A percentile compares a stretch with the other conserved stretches of the same genome.
phyloP scores from a whole-genome alignment of 2,113 vertebrate species.

The Pachyramphus minor region DNA sequence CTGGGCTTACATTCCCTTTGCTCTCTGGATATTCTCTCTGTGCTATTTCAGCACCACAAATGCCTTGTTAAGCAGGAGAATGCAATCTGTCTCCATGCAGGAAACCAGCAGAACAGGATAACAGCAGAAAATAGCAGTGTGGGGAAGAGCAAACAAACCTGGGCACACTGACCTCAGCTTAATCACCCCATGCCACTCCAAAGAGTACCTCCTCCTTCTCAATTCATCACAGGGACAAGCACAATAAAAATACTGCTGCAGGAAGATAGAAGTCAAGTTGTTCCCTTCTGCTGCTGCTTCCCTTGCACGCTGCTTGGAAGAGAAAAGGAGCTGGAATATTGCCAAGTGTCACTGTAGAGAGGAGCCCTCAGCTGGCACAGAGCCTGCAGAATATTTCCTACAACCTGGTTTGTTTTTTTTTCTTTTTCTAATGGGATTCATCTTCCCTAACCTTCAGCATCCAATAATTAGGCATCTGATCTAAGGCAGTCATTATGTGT shows the following conservation, averaged over 20 bases:
- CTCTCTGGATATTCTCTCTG: neutral
- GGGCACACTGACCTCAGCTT: neutral
- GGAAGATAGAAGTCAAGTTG: neutral
- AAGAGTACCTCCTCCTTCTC: neutral
- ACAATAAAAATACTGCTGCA: neutral
- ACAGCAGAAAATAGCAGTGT: neutral
- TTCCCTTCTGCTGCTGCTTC: neutral
- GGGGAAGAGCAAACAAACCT: neutral
- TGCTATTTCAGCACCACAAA: neutral
- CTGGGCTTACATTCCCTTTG: accelerated
- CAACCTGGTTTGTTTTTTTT: neutral
- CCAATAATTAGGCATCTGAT: constrained; percentile 45
- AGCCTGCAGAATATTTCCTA: neutral
- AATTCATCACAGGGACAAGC: neutral
- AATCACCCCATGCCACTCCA: neutral
- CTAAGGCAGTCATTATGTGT: constrained; percentile 21
- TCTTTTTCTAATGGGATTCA: neutral
- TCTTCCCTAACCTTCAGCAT: constrained; percentile 33
- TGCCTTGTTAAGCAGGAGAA: neutral
- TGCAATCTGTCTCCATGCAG: neutral
- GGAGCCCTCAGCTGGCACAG: neutral
- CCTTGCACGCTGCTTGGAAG: neutral
- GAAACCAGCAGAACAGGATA: neutral
- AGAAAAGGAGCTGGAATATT: neutral
- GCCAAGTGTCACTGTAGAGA: neutral